A percentile compares a stretch with the other conserved stretches of the same genome.
phyloP scores from a whole-genome alignment of 2,888 invertebrate species.

The Magallana nippona region DNA sequence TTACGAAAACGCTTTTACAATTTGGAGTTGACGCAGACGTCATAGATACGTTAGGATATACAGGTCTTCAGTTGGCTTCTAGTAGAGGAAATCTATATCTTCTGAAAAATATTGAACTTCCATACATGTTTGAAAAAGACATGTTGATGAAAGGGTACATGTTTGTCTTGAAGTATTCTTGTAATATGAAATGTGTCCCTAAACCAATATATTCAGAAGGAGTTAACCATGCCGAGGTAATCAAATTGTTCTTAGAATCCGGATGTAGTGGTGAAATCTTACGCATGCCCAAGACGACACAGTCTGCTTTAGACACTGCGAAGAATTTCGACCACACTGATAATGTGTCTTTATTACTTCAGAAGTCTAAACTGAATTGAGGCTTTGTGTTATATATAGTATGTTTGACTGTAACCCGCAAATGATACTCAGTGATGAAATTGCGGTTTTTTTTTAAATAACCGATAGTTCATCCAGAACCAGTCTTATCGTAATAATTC shows the following conservation, averaged over 20 bases:
- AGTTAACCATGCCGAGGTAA: slow-evolving; percentile 38
- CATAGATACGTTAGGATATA: slow-evolving; percentile 47
- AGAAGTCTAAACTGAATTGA: not conserved
- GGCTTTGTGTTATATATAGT: not conserved
- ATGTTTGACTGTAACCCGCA: not conserved
- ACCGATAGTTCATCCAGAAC: too few species aligned
- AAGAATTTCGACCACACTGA: slow-evolving; percentile 24
- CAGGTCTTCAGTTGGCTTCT: slow-evolving; percentile 54
- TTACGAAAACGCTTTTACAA: slow-evolving; percentile 43
- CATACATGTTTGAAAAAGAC: slow-evolving; percentile 44
- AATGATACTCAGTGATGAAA: not conserved
- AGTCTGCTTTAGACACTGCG: slow-evolving; percentile 34
- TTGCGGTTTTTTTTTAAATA: not conserved
- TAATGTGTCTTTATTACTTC: not conserved
- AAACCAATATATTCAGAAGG: slow-evolving; percentile 13
- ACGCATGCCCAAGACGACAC: not conserved
- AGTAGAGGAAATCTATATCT: slow-evolving; percentile 50
- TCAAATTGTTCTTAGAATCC: slow-evolving; percentile 22
- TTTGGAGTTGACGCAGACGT: slow-evolving; percentile 37
- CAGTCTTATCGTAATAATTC: too few species aligned
- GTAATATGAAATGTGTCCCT: not conserved
- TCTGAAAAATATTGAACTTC: slow-evolving; percentile 43
- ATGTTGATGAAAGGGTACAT: slow-evolving; percentile 21
- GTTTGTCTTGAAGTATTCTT: not conserved
- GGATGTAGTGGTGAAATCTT: slow-evolving; percentile 1